phyloP scores from a whole-genome alignment of 2,113 vertebrate genomes.

The Sardina pilchardus region DNA sequence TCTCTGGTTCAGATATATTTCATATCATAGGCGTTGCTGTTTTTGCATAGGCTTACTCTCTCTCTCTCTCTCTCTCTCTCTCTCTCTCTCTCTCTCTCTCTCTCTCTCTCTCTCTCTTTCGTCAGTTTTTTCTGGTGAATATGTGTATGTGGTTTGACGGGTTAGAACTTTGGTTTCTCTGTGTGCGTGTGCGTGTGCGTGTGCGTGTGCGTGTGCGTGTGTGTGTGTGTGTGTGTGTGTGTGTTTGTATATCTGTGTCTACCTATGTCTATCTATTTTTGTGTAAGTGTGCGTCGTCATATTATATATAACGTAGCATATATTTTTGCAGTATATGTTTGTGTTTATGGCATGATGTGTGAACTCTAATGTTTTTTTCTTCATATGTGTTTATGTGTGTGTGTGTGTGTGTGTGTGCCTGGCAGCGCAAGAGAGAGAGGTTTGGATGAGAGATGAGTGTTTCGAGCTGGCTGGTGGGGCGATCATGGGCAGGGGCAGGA shows the following conservation, averaged over 20 bases:
- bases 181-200: too few relatives aligned
- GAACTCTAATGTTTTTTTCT: neutral
- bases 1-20: too few relatives aligned
- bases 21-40: too few relatives aligned
- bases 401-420: conserved; percentile 28
- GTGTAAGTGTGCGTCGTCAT: neutral
- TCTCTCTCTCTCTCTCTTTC: too few relatives aligned
- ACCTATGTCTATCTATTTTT: too few relatives aligned
- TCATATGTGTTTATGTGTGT: conserved; percentile 38
- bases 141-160: too few relatives aligned
- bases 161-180: too few relatives aligned
- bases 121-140: too few relatives aligned
- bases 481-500: conserved; percentile 33
- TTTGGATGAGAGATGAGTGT: neutral
- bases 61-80: too few relatives aligned
- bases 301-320: neutral
- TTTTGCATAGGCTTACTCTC: too few relatives aligned
- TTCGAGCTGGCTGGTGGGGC: neutral
- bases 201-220: neutral
- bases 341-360: conserved; percentile 2
- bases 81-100: too few relatives aligned
- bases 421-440: neutral
- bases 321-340: neutral
- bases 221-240: conserved; percentile 29
- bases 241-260: conserved; percentile 40